Percentiles rank a stretch among this genome's conserved stretches.
Conservation (phyloP, 2,113 vertebrate species). For the Heteronetta atricapilla region DNA sequence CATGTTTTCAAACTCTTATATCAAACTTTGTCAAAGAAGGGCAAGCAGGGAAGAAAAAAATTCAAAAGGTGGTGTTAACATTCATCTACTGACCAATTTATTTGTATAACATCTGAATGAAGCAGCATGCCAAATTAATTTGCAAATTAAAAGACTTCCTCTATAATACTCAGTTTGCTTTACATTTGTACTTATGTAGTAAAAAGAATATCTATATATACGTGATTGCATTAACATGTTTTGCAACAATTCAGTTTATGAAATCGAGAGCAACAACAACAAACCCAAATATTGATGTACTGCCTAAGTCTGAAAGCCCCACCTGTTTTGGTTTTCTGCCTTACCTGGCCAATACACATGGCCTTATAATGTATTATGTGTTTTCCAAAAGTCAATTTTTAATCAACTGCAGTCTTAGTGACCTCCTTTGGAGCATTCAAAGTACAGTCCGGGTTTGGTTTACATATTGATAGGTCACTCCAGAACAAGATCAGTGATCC, state of each 20-base stretch:
- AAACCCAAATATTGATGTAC: background rate
- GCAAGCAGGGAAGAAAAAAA: background rate
- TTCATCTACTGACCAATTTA: background rate
- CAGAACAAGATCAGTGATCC: background rate
- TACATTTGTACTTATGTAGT: background rate
- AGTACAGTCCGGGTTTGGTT: slow-evolving; percentile 42
- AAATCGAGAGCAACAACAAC: background rate
- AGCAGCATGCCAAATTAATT: background rate
- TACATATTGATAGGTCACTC: slow-evolving; percentile 58
- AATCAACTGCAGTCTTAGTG: slow-evolving; percentile 41
- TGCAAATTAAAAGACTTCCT: slow-evolving; percentile 28
- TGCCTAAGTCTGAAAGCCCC: background rate
- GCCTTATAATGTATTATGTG: background rate
- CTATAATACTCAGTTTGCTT: background rate
- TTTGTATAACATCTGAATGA: background rate
- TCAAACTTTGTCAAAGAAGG: background rate
- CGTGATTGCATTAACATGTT: background rate
- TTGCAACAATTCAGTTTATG: background rate
- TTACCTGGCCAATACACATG: background rate
- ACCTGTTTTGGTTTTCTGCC: background rate
- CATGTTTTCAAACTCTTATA: background rate
- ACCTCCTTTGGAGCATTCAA: slow-evolving; percentile 53
- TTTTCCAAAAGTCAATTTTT: slow-evolving; percentile 37
- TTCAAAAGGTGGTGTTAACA: background rate
- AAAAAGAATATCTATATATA: background rate